phyloP scores from a whole-genome alignment of 2,113 vertebrate genomes.

The Dasyurus viverrinus region DNA sequence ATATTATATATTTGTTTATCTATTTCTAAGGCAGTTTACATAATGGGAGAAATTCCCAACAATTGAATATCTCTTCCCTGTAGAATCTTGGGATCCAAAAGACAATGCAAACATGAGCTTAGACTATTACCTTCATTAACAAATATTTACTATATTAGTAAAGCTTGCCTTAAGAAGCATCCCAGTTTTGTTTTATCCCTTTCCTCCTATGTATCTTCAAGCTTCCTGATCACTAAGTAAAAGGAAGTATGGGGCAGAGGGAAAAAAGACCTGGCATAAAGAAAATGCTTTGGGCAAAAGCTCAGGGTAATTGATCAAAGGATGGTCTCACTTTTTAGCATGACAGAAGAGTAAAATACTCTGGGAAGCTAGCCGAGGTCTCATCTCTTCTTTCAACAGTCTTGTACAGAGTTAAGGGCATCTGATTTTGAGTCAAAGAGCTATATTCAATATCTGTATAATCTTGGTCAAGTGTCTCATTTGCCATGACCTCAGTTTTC shows the following conservation, averaged over 20 bases:
- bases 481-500: background rate
- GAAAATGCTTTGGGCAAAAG: background rate
- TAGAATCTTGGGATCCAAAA: background rate
- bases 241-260: background rate
- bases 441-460: background rate
- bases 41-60: background rate
- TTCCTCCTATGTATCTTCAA: background rate
- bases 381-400: background rate
- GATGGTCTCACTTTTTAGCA: background rate
- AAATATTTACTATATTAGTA: rapidly evolving
- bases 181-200: background rate
- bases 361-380: background rate
- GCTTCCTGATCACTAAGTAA: background rate
- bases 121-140: background rate
- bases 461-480: background rate
- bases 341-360: background rate
- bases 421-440: background rate
- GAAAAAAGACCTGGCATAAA: background rate
- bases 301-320: background rate
- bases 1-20: background rate
- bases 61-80: background rate
- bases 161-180: background rate
- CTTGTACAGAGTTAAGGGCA: background rate
- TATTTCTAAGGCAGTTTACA: background rate
- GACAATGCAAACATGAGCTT: rapidly evolving